These are phyloP conservation scores for Andrena chrysosceles DNA, from an alignment of 2,888 invertebrate species.

Conservation along the genomic window DNA sequence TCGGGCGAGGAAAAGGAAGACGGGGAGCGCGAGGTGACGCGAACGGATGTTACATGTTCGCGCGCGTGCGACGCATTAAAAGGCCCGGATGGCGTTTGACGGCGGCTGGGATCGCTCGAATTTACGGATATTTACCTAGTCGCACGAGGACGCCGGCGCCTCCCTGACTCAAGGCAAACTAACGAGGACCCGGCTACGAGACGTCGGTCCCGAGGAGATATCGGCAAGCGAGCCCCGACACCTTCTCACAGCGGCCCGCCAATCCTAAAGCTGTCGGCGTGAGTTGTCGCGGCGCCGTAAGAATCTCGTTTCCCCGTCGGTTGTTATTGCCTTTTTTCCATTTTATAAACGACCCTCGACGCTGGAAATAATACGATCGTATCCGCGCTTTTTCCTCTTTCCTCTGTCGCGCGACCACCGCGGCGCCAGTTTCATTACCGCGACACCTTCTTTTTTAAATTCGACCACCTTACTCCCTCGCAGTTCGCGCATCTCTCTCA, in stretches of 20 bases:
- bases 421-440: constrained; percentile 36
- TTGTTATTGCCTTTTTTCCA: constrained; percentile 17
- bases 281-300: constrained; percentile 59
- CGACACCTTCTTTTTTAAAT: constrained; percentile 10
- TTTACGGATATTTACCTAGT: constrained; percentile 76
- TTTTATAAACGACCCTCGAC: constrained; percentile 39
- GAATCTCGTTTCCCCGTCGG: constrained; percentile 50
- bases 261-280: constrained; percentile 73
- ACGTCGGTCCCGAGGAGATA: constrained; percentile 28
- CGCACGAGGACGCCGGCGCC: constrained; percentile 72
- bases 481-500: neutral
- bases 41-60: constrained; percentile 16
- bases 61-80: constrained; percentile 44
- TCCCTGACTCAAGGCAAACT: constrained; percentile 56
- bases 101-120: constrained; percentile 66
- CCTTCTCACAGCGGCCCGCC: constrained; percentile 58
- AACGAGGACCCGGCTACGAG: constrained; percentile 46
- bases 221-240: constrained; percentile 53
- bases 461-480: neutral
- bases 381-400: constrained; percentile 37
- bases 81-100: constrained; percentile 51
- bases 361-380: constrained; percentile 69
- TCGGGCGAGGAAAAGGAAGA: constrained; percentile 18
- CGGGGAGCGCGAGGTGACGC: constrained; percentile 32
- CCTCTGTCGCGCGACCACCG: constrained; percentile 8